Percentiles rank a stretch among this genome's conserved stretches.
Conservation (phyloP, 2,797 vertebrate species). For the Dendrocincla tyrannina region DNA sequence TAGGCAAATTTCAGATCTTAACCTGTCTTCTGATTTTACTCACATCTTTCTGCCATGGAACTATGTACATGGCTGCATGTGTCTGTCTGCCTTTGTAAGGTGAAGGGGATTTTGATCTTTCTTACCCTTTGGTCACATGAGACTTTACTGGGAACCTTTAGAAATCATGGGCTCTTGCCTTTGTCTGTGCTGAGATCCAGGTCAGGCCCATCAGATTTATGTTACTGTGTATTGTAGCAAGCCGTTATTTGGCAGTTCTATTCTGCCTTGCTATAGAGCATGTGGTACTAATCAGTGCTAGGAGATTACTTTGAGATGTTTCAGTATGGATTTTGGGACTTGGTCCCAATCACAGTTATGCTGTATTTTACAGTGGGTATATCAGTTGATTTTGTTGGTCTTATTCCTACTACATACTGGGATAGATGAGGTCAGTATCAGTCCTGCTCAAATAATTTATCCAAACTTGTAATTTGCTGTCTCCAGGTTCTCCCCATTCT, state of each 20-base stretch:
- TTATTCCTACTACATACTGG: background rate
- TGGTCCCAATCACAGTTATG: conserved; percentile 39
- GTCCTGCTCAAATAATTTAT: background rate
- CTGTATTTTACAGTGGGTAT: conserved; percentile 66
- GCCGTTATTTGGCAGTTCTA: conserved; percentile 49
- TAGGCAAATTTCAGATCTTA: background rate
- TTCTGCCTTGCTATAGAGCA: conserved; percentile 36
- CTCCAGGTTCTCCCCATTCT: background rate
- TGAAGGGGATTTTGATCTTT: background rate
- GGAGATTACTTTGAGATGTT: conserved; percentile 62
- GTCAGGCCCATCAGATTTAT: conserved; percentile 26
- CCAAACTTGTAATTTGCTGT: background rate
- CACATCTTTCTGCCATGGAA: background rate
- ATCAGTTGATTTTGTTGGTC: conserved; percentile 26
- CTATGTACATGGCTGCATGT: accelerated
- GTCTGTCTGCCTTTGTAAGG: background rate
- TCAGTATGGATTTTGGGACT: conserved; percentile 25
- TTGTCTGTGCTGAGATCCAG: background rate
- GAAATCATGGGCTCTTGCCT: conserved; percentile 18
- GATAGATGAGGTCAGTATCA: conserved; percentile 21
- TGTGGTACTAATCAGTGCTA: conserved; percentile 65
- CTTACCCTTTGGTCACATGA: conserved; percentile 22
- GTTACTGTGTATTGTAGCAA: conserved; percentile 17
- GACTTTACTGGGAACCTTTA: conserved; percentile 1
- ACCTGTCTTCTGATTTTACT: background rate